Conservation (phyloP, 2,113 vertebrate genomes). For the Gorsachius goisagi region DNA sequence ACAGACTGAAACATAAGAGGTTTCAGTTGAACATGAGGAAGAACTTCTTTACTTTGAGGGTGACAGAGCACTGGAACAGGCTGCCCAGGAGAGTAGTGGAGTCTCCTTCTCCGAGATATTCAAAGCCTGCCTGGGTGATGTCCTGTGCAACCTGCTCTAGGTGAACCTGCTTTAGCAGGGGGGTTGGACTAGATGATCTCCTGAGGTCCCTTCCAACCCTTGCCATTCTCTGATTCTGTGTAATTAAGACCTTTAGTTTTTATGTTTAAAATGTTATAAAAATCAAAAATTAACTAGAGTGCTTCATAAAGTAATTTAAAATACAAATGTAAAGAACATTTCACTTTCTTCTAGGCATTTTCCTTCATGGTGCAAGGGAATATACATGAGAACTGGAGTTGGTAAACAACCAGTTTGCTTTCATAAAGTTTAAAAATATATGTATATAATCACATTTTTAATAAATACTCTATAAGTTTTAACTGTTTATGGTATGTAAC, state of each 20-base stretch:
- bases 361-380: background rate
- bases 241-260: background rate
- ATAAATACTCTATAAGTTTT: background rate
- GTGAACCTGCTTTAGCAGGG: too few species aligned
- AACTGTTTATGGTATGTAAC: background rate
- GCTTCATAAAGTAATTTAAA: background rate
- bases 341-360: background rate
- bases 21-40: too few species aligned
- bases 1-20: too few species aligned
- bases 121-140: too few species aligned
- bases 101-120: too few species aligned
- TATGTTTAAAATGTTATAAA: background rate
- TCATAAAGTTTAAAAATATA: background rate
- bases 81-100: too few species aligned
- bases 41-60: too few species aligned
- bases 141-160: too few species aligned
- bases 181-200: too few species aligned
- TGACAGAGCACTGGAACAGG: too few species aligned
- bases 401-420: background rate
- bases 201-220: too few species aligned
- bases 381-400: background rate
- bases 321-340: background rate
- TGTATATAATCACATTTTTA: background rate
- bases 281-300: background rate
- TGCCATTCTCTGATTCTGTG: too few species aligned